A percentile compares a stretch with the other conserved stretches of the same genome.
Evolutionary conservation across 2,113 vertebrate species (phyloP).

Genomic region (Xyliphius kryptos): DNA sequence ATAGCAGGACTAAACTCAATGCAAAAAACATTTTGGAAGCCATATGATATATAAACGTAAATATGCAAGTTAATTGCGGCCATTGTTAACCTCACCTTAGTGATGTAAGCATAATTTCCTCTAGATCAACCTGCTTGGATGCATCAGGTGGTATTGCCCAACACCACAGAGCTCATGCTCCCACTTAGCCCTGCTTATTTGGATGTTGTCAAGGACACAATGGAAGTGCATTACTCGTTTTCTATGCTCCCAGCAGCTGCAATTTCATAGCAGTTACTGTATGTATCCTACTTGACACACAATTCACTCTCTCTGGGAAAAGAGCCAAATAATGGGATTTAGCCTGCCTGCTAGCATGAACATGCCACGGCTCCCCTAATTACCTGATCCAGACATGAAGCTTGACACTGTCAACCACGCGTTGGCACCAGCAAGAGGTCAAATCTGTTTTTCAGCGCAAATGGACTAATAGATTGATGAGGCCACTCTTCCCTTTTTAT

Average conservation of each 20-base stretch:
- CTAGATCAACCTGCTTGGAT: no score
- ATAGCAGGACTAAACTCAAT: no score
- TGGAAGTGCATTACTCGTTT: conserved; percentile 66
- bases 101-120: no score
- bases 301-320: conserved; percentile 65
- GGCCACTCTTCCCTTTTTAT: conserved; percentile 26
- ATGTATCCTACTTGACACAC: conserved; percentile 76
- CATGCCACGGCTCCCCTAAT: conserved; percentile 46
- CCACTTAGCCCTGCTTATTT: conserved; percentile 71
- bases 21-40: no score
- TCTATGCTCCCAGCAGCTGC: conserved; percentile 62
- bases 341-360: conserved; percentile 52
- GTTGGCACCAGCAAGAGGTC: conserved; percentile 40
- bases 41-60: no score
- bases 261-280: conserved; percentile 73
- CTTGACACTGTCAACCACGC: conserved; percentile 37
- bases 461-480: conserved; percentile 48
- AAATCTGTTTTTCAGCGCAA: conserved; percentile 45
- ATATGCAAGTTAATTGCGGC: no score
- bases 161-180: conserved; percentile 46
- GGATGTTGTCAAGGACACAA: conserved; percentile 72
- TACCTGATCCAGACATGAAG: conserved; percentile 42
- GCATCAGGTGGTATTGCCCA: conserved; percentile 33
- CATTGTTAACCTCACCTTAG: neutral
- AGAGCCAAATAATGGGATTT: conserved; percentile 74